Base-by-base conservation (phyloP, 2,888 invertebrate species). In the Busseola fusca region DNA sequence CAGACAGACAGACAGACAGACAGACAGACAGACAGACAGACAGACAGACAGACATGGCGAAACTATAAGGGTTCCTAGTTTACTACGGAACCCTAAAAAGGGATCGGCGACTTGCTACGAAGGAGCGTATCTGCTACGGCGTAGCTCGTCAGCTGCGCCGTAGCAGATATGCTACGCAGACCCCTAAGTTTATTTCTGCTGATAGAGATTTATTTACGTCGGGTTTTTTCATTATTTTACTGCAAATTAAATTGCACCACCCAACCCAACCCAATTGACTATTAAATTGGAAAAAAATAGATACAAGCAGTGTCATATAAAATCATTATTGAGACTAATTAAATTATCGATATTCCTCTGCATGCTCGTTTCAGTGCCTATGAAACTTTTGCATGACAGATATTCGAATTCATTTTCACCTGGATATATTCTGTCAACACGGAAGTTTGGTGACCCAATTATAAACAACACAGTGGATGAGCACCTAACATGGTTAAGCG, bases 141-240 rank as follows among this genome's bases (percentile, higher is more conserved):
- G 59, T 77, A 64, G 72, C 66, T 16, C 3, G 5, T 37, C 10
- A 12, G 62, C 62, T 76, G 64, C 72, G 76, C 18, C 76, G 76
- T 76, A 76, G 76, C 54, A 57, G 10, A 48, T n/a, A 45, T 7
- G 50, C 62, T 71, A 71, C 76, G 77, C 37, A 48, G 40, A 65
- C 40, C 63, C 30, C 16, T 45, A 5, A 16, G 5, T 54, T 30
- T 10, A 66, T 54, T 56, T 34, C 12, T 45, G 14, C 25, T 16
- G 12, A 4, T 40, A 45, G 12, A 52, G 5, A 40, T 45, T 40
- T 7, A 42, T 42, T 42, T 50, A 48, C 16, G 0, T 42, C 25
- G 27, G 6, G 0, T 72, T 45, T 27, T 3, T 60, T 60, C 6
- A 34, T 6, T 60, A 25, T 60, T 14, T 42, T 18, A 16, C 34